phyloP scores from a whole-genome alignment of 1,140 invertebrate species.

The Mercenaria mercenaria region DNA sequence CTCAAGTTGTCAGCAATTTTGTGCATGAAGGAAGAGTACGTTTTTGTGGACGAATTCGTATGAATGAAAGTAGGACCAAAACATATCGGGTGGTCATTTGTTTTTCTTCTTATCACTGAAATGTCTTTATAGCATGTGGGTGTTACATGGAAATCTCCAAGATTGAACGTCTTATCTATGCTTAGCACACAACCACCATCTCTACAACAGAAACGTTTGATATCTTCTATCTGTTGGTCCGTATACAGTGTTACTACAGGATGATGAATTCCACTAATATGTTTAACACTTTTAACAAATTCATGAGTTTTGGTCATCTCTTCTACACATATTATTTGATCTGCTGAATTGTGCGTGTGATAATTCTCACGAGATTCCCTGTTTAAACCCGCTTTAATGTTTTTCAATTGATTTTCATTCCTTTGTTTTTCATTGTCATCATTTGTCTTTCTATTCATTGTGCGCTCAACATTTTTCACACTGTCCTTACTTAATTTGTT shows the following conservation, averaged over 20 bases:
- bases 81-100: slow-evolving; percentile 28
- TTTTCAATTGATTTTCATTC: slow-evolving; percentile 19
- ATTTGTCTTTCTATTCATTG: not conserved
- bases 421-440: no score
- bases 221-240: slow-evolving; percentile 27
- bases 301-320: no score
- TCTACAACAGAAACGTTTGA: slow-evolving; percentile 10
- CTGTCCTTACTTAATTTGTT: not conserved
- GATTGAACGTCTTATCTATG: slow-evolving; percentile 36
- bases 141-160: slow-evolving; percentile 33
- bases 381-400: not conserved
- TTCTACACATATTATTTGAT: no score
- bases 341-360: no score
- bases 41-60: slow-evolving; percentile 4
- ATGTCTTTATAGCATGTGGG: slow-evolving; percentile 25
- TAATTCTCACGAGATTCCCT: no score
- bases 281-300: slow-evolving; percentile 37
- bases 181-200: not conserved
- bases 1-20: slow-evolving; percentile 26
- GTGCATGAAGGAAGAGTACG: slow-evolving; percentile 24
- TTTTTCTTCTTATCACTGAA: not conserved
- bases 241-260: slow-evolving; percentile 42
- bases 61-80: slow-evolving; percentile 25
- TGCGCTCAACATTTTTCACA: not conserved
- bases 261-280: not conserved